Conservation (phyloP, 2,113 vertebrate species). For the Physeter macrocephalus region DNA sequence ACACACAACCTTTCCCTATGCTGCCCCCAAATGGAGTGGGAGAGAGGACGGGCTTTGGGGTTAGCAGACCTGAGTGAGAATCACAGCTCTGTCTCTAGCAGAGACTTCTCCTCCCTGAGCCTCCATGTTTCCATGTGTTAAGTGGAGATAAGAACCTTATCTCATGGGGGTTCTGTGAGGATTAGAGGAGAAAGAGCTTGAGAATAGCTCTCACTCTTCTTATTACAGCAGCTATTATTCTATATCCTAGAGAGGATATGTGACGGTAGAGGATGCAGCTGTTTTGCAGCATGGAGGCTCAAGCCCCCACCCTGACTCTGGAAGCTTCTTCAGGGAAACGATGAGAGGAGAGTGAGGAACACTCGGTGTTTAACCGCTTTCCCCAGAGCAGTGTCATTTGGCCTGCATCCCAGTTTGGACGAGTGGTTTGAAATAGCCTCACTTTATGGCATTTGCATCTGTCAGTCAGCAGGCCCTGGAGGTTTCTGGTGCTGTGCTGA, state of each 20-base stretch:
- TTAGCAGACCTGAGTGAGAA: not conserved
- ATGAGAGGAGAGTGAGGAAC: not conserved
- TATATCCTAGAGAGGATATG: rapidly evolving
- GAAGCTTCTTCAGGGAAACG: not conserved
- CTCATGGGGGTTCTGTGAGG: not conserved
- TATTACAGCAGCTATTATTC: not conserved
- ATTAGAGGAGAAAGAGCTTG: not conserved
- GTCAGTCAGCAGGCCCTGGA: not conserved
- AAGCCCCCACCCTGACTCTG: not conserved
- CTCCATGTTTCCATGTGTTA: not conserved
- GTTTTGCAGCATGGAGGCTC: not conserved
- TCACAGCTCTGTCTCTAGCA: not conserved
- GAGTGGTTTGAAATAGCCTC: not conserved
- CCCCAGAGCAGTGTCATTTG: not conserved
- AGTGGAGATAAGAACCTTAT: not conserved
- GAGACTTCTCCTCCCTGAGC: not conserved
- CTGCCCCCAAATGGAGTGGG: not conserved
- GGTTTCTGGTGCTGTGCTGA: not conserved
- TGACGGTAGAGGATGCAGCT: not conserved
- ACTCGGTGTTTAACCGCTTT: not conserved
- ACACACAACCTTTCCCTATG: not conserved
- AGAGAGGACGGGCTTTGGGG: not conserved
- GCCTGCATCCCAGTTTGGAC: not conserved
- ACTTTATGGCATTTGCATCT: not conserved
- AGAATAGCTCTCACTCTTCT: not conserved